Base-by-base conservation (phyloP, 2,888 invertebrate genomes). In the Acrocyrtus sp. region DNA sequence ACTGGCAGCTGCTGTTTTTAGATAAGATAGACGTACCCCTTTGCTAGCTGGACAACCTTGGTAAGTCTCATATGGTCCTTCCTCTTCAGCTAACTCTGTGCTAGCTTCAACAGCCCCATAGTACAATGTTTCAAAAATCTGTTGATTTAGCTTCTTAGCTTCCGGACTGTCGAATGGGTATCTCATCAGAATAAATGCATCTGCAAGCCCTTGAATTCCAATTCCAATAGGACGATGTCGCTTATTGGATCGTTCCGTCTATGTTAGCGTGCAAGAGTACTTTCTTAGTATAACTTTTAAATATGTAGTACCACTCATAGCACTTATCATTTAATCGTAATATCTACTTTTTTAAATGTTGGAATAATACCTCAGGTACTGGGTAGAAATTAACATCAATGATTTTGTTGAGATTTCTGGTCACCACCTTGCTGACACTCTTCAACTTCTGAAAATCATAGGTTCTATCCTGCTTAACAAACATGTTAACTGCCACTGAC, bases 41-140 rank as follows among this genome's bases (percentile, higher is more conserved):
- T 95, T 91, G 84, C 96, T 97, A 22, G 94, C 93, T 6, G 99
- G 99, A 78, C 90, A 90, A 5, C 98, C 98, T 81, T 88, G 85
- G 82, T 98, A 99, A 0, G 96, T 94, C 82, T 95, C 92, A 84
- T 99, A 99, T 0, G 92, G 86, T 5, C 98, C 98, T 48, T 88
- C 83, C 82, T 89, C 88, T 83, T 93, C 89, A 1, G 98, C 96
- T 72, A 98, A 85, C 84, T 98, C 97, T 85, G 95, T 96, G 84
- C 96, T 97, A 0, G 96, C 93, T 85, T 98, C 97, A 74, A 99
- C 85, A 0, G 98, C 96, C n/a, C 93, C 96, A 85, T 92, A 96
- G 84, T 99, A 99, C 78, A 99, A 91, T 0, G 98, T 98, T 87
- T 99, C 98, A 85, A 99, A 99, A 80, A 99, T 97, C 83, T 96